phyloP scores from a whole-genome alignment of 2,888 invertebrate species.

The Drosophila nigricruria region DNA sequence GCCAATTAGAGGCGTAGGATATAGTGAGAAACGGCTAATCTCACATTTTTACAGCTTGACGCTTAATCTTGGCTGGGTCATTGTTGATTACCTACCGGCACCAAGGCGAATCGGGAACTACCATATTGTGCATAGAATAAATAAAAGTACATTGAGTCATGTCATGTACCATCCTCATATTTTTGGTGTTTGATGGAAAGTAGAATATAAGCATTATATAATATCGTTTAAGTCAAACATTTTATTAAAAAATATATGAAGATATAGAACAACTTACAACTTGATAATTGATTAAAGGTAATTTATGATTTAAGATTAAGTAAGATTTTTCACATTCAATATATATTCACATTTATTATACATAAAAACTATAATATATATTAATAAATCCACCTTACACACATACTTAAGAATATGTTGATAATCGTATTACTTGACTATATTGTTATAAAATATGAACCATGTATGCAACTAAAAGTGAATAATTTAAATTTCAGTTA shows the following conservation, averaged over 20 bases:
- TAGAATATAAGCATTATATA: neutral
- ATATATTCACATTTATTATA: neutral
- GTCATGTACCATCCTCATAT: no score
- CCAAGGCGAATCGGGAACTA: no score
- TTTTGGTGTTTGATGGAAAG: neutral
- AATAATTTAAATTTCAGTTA: neutral
- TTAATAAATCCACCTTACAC: constrained; percentile 27
- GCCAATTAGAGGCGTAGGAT: no score
- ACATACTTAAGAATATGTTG: constrained; percentile 9
- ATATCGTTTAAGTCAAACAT: constrained; percentile 6
- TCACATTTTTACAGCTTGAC: no score
- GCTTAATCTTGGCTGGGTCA: no score
- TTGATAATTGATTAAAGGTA: neutral
- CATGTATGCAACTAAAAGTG: constrained; percentile 1
- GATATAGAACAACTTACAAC: constrained; percentile 4
- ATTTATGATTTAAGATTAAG: constrained; percentile 13
- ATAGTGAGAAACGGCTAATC: no score
- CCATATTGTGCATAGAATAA: no score
- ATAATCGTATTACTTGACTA: constrained; percentile 8
- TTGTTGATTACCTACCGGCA: no score
- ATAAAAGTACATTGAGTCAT: no score
- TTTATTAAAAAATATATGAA: constrained; percentile 9
- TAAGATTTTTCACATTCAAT: constrained; percentile 8
- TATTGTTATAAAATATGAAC: no score
- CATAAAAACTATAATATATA: constrained; percentile 10